Conservation (phyloP, 2,888 invertebrate species). For the Corbicula japonica region DNA sequence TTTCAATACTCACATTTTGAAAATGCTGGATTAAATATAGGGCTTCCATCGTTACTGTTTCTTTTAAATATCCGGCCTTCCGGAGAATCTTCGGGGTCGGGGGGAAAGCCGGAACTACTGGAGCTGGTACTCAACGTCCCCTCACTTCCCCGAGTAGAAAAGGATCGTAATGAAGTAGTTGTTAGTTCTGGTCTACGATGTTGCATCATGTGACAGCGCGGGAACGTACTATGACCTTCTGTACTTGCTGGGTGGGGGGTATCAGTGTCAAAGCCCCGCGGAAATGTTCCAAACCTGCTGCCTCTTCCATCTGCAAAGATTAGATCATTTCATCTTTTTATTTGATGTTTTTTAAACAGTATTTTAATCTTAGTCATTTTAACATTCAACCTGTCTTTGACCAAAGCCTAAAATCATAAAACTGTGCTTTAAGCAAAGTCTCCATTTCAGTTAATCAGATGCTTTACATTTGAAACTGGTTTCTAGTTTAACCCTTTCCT, state of each 20-base stretch:
- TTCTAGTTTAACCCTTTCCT: too few relatives aligned
- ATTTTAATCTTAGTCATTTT: background rate
- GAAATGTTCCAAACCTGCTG: constrained; percentile 79
- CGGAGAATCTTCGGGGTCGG: constrained; percentile 82
- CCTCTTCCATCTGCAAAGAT: constrained; percentile 62
- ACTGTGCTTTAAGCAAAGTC: too few relatives aligned
- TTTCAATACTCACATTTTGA: constrained; percentile 78
- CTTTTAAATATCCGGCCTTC: constrained; percentile 77
- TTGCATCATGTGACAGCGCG: constrained; percentile 72
- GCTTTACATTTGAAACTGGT: too few relatives aligned
- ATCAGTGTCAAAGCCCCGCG: constrained; percentile 74
- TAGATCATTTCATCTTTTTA: background rate
- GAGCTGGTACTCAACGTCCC: constrained; percentile 82
- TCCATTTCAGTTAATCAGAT: too few relatives aligned
- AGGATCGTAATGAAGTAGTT: constrained; percentile 70
- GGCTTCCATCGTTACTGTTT: constrained; percentile 73
- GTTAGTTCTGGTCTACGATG: constrained; percentile 73
- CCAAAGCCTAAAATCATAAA: too few relatives aligned
- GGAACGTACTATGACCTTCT: constrained; percentile 79
- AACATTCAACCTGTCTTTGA: background rate
- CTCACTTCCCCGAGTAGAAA: constrained; percentile 78
- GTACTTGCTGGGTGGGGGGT: constrained; percentile 64
- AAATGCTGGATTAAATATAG: constrained; percentile 72
- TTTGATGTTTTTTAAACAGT: background rate
- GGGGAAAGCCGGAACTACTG: constrained; percentile 83